A percentile compares a stretch with the other conserved stretches of the same genome.
Evolutionary conservation across 2,113 vertebrate genomes (phyloP).

Genomic region (Ramphastos sulfuratus): DNA sequence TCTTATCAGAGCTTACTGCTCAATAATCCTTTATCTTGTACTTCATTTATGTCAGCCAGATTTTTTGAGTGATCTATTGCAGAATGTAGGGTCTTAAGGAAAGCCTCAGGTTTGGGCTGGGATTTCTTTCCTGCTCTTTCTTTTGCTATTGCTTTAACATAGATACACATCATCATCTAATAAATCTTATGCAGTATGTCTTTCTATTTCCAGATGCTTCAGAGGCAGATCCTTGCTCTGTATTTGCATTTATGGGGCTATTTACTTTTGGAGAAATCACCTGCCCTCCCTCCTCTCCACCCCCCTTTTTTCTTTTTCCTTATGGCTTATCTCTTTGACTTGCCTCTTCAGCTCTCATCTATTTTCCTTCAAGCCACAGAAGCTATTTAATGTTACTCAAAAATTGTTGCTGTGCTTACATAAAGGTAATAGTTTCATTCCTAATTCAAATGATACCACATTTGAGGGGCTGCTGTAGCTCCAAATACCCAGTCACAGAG

Average conservation of each 20-base stretch:
- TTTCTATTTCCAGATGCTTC: not conserved
- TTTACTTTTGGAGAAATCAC: not conserved
- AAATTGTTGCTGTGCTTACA: not conserved
- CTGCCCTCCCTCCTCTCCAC: no score
- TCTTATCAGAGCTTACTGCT: not conserved
- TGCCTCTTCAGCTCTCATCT: not conserved
- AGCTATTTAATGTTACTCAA: not conserved
- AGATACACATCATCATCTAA: not conserved
- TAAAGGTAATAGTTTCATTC: not conserved
- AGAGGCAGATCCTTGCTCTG: not conserved
- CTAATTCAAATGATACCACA: not conserved
- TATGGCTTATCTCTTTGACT: not conserved
- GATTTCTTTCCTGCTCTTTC: not conserved
- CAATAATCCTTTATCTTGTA: not conserved
- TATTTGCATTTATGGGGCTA: not conserved
- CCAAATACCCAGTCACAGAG: not conserved
- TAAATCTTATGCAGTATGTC: no score
- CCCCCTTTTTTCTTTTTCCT: not conserved
- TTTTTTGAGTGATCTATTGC: not conserved
- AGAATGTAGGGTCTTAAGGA: not conserved
- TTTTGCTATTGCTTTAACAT: not conserved
- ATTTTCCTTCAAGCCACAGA: not conserved
- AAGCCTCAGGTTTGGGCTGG: not conserved
- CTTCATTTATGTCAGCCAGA: not conserved
- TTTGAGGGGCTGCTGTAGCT: not conserved